Percentiles rank a stretch among this genome's conserved stretches.
These are phyloP conservation scores for Pteropus rufus DNA, from an alignment of 2,797 vertebrate genomes.

Conservation along the genomic window DNA sequence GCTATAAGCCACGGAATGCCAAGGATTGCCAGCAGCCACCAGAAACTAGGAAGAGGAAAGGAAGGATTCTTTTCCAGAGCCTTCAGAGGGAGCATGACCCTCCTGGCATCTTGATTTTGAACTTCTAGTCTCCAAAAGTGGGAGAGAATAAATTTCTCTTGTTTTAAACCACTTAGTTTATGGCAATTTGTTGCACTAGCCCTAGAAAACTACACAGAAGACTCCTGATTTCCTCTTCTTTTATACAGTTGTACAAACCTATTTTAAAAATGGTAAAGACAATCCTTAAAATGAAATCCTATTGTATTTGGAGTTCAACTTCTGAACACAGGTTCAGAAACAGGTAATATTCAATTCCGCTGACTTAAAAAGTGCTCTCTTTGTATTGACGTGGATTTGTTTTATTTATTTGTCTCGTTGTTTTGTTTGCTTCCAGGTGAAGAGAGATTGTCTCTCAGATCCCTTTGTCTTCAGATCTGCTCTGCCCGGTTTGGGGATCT, in stretches of 20 bases:
- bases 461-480: neutral
- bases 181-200: neutral
- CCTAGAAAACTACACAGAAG: neutral
- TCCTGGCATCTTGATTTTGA: neutral
- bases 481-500: neutral
- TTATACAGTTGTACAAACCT: neutral
- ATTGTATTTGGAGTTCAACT: neutral
- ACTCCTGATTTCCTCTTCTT: neutral
- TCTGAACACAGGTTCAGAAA: neutral
- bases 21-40: neutral
- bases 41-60: neutral
- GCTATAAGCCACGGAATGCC: neutral
- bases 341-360: neutral
- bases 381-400: neutral
- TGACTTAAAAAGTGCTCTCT: neutral
- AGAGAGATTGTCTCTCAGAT: neutral
- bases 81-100: neutral
- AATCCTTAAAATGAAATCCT: neutral
- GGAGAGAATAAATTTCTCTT: neutral
- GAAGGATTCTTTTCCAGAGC: neutral
- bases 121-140: neutral
- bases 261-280: neutral
- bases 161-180: neutral
- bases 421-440: neutral
- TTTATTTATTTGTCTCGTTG: neutral